These are phyloP conservation scores for Dicycla oo DNA, from an alignment of 2,888 invertebrate species.

Conservation along the genomic window DNA sequence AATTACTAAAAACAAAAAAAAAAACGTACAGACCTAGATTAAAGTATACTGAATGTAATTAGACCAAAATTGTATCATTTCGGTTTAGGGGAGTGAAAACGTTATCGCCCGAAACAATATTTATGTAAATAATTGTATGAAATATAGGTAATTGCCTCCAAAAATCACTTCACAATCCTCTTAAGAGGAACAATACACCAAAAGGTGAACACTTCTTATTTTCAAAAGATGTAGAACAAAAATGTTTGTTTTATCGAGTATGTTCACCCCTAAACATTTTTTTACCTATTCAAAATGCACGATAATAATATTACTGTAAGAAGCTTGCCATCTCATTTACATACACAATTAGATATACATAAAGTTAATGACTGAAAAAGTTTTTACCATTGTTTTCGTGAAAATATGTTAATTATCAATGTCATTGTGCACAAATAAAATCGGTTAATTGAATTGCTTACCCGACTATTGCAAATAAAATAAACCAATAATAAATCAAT, in stretches of 20 bases:
- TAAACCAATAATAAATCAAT: slow-evolving; percentile 1
- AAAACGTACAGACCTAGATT: no score
- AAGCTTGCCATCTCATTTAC: neutral
- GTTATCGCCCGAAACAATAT: no score
- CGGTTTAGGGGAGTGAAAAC: no score
- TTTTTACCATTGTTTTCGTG: neutral
- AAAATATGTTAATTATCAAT: neutral
- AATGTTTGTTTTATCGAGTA: slow-evolving; percentile 8
- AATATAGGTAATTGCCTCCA: no score
- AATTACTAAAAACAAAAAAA: no score
- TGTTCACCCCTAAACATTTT: slow-evolving; percentile 6
- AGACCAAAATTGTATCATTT: no score
- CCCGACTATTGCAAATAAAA: slow-evolving; percentile 3
- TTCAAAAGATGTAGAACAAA: slow-evolving; percentile 5
- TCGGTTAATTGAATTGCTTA: neutral
- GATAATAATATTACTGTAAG: neutral
- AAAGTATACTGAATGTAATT: no score
- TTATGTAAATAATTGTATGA: no score
- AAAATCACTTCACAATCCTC: no score
- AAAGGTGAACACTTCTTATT: neutral
- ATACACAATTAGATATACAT: slow-evolving; percentile 3
- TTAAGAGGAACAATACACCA: neutral
- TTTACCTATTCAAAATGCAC: neutral
- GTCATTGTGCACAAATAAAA: neutral
- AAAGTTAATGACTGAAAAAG: neutral